Percentiles rank a stretch among this genome's conserved stretches.
Evolutionary conservation across 2,888 invertebrate genomes (phyloP).

Genomic region (Watsonalla cultraria): DNA sequence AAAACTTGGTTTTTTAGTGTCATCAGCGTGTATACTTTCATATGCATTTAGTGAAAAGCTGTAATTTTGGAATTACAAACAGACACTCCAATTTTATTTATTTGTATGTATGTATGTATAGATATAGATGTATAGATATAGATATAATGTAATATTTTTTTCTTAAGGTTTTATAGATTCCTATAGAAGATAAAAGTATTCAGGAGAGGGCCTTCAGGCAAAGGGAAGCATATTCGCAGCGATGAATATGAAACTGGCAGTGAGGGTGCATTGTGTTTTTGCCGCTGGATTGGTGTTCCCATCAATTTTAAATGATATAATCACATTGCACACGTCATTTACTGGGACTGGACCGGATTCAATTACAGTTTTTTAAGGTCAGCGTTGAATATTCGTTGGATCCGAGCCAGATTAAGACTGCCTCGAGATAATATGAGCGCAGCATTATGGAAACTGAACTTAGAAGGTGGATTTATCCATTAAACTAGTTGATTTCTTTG

Average conservation of each 20-base stretch:
- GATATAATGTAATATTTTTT: no score
- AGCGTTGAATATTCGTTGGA: background rate
- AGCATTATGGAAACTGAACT: no score
- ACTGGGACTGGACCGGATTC: background rate
- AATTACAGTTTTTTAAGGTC: background rate
- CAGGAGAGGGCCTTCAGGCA: conserved; percentile 27
- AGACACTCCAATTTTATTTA: no score
- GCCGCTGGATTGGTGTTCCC: conserved; percentile 34
- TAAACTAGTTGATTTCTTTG: no score
- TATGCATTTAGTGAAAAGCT: no score
- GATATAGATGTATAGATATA: no score
- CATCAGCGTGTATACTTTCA: no score
- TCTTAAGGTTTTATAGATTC: no score
- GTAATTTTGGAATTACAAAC: no score
- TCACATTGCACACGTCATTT: background rate
- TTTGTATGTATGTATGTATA: no score
- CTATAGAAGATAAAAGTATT: conserved; percentile 38
- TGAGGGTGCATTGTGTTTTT: conserved; percentile 29
- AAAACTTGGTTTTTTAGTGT: no score
- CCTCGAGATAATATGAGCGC: background rate
- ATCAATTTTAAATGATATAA: conserved; percentile 32
- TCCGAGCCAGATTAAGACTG: background rate
- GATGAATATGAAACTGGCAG: conserved; percentile 47
- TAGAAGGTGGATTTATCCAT: no score
- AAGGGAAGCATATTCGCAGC: conserved; percentile 15